Evolutionary conservation across 2,113 vertebrate genomes (phyloP).

Genomic region (Mustela nigripes): DNA sequence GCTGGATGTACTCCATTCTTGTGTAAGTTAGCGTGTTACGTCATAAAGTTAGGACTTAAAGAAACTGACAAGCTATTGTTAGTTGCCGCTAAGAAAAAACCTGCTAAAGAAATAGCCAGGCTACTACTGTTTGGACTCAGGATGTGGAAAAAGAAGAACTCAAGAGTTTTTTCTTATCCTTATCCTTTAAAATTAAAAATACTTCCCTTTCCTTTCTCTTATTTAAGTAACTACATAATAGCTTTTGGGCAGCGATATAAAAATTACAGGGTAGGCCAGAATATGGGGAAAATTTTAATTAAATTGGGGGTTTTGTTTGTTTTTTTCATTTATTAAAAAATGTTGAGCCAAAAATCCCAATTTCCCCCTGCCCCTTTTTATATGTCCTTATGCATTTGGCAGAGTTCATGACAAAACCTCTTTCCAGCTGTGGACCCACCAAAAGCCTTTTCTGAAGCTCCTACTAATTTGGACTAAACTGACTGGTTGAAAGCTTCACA

Average conservation of each 20-base stretch:
- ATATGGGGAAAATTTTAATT: constrained; percentile 81
- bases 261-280: constrained; percentile 72
- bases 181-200: constrained; percentile 68
- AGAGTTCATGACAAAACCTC: constrained; percentile 81
- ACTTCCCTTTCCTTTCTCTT: constrained; percentile 57
- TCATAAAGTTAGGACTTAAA: not conserved
- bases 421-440: constrained; percentile 84
- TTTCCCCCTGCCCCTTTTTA: constrained; percentile 65
- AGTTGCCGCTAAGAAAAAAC: constrained; percentile 45
- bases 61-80: constrained; percentile 67
- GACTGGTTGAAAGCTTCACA: constrained; percentile 84
- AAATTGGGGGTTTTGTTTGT: constrained; percentile 77
- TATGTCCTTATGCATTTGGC: constrained; percentile 85
- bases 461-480: constrained; percentile 88
- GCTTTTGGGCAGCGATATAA: constrained; percentile 67
- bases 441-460: constrained; percentile 86
- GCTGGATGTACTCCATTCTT: not conserved
- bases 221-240: constrained; percentile 54
- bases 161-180: not conserved
- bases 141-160: not conserved
- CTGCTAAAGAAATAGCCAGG: constrained; percentile 66
- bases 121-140: not conserved
- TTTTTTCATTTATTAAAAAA: constrained; percentile 78
- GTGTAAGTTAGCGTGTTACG: not conserved
- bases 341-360: constrained; percentile 71